A percentile compares a stretch with the other conserved stretches of the same genome.
phyloP scores from a whole-genome alignment of 2,113 vertebrate genomes.

The Elaphurus davidianus region DNA sequence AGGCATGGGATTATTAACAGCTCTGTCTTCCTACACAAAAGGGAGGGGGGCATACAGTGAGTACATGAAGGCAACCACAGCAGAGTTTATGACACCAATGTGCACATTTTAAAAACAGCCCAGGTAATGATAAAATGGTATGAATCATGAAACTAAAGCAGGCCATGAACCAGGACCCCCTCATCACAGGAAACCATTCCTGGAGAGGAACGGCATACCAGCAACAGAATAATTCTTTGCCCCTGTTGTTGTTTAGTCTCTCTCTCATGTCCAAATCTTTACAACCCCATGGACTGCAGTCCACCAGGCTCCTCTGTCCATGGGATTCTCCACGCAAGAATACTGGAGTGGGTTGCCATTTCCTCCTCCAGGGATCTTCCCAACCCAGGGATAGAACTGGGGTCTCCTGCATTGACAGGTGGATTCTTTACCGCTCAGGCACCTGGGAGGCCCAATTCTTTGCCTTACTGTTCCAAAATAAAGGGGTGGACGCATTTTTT shows the following conservation, averaged over 20 bases:
- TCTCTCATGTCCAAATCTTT: neutral
- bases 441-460: neutral
- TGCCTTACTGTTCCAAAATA: neutral
- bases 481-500: neutral
- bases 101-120: neutral
- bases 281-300: neutral
- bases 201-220: neutral
- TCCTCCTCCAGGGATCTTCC: neutral
- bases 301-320: neutral
- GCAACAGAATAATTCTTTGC: neutral
- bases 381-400: neutral
- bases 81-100: conserved; percentile 20
- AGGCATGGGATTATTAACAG: conserved; percentile 79
- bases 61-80: conserved; percentile 38
- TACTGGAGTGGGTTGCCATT: neutral
- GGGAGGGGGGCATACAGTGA: conserved; percentile 70
- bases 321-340: neutral
- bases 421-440: neutral
- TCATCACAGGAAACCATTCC: neutral
- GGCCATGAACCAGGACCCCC: neutral
- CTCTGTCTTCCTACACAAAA: conserved; percentile 85
- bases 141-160: neutral
- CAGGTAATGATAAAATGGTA: neutral
- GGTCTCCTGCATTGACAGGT: neutral
- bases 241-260: neutral